Conservation (phyloP, 2,113 vertebrate species). For the Thamnaconus septentrionalis region DNA sequence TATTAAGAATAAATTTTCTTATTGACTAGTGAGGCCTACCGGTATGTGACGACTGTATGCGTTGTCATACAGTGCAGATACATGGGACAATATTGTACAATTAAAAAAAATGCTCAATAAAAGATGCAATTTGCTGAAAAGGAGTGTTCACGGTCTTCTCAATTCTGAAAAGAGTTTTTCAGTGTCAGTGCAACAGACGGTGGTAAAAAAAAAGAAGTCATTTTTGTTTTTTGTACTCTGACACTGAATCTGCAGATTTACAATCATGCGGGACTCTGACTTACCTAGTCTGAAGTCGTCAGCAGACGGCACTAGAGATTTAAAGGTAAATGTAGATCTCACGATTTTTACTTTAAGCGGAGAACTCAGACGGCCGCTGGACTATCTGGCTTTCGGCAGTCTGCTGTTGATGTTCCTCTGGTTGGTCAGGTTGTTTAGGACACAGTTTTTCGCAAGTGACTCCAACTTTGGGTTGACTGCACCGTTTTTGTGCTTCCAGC, state of each 20-base stretch:
- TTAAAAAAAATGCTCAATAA: not conserved
- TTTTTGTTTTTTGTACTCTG: conserved; percentile 10
- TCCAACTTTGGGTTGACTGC: conserved; percentile 50
- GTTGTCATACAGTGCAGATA: too few relatives aligned
- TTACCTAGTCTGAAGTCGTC: not conserved
- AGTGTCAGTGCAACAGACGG: not conserved
- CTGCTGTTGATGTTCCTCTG: conserved; percentile 70
- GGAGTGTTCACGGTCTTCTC: not conserved
- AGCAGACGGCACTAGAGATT: not conserved
- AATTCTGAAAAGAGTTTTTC: not conserved
- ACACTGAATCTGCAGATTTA: not conserved
- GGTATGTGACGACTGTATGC: too few relatives aligned
- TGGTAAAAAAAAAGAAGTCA: conserved; percentile 8
- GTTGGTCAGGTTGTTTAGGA: conserved; percentile 74
- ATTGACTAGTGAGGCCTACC: too few relatives aligned
- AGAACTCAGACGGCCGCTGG: not conserved
- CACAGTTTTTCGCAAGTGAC: conserved; percentile 72
- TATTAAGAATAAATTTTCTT: too few relatives aligned
- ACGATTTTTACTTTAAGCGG: not conserved
- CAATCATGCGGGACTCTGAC: conserved; percentile 22
- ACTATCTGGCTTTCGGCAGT: conserved; percentile 77
- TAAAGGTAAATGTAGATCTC: not conserved
- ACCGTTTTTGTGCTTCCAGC: conserved; percentile 69
- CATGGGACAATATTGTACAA: too few relatives aligned
- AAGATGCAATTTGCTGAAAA: conserved; percentile 5